Conservation (phyloP, 1,140 invertebrate genomes). For the Thaumetopoea pityocampa region DNA sequence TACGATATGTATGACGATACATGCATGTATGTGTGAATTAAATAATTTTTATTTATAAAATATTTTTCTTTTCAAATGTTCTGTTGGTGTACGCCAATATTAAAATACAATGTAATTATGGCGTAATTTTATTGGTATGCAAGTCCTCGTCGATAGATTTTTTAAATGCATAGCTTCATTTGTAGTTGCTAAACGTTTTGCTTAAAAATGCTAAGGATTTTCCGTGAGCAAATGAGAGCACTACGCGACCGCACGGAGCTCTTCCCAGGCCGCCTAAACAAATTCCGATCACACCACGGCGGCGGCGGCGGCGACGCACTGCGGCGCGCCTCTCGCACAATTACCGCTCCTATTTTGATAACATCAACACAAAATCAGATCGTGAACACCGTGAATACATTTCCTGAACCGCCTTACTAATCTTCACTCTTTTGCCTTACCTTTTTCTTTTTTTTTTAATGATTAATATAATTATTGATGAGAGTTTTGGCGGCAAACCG, state of each 20-base stretch:
- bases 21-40: too few relatives aligned
- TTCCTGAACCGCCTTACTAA: too few relatives aligned
- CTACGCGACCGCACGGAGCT: constrained; percentile 49
- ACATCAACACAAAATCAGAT: too few relatives aligned
- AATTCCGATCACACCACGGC: constrained; percentile 64
- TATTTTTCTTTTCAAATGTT: too few relatives aligned
- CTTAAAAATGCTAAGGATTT: constrained; percentile 66
- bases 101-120: constrained; percentile 34
- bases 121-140: constrained; percentile 53
- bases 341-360: too few relatives aligned
- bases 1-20: too few relatives aligned
- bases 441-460: too few relatives aligned
- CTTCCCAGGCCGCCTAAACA: constrained; percentile 66
- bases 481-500: too few relatives aligned
- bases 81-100: constrained; percentile 26
- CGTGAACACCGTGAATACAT: too few relatives aligned
- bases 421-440: too few relatives aligned
- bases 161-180: constrained; percentile 65
- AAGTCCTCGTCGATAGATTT: constrained; percentile 40
- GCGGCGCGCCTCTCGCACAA: constrained; percentile 5
- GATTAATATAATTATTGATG: too few relatives aligned
- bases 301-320: constrained; percentile 32
- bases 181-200: constrained; percentile 62
- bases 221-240: constrained; percentile 59
- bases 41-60: constrained; percentile 15